Conservation (phyloP, 2,797 vertebrate genomes). For the Meda fulgida region DNA sequence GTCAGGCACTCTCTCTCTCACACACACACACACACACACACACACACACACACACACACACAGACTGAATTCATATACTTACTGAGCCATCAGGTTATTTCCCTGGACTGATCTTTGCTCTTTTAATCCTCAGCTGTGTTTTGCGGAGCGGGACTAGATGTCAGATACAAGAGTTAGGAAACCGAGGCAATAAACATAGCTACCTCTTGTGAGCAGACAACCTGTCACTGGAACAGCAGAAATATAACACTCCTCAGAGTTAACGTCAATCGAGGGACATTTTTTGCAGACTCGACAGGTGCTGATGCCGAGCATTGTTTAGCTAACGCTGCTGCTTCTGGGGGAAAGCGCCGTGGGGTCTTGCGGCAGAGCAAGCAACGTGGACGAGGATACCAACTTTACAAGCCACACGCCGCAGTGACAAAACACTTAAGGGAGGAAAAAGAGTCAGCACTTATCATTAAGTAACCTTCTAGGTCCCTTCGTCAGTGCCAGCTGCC, state of each 20-base stretch:
- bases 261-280: constrained; percentile 30
- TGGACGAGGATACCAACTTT: constrained; percentile 37
- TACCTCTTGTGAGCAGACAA: constrained; percentile 39
- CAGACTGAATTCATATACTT: constrained; percentile 36
- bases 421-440: constrained; percentile 47
- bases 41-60: background rate
- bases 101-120: constrained; percentile 45
- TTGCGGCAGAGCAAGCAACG: background rate
- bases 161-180: constrained; percentile 57
- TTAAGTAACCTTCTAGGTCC: constrained; percentile 48
- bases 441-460: constrained; percentile 52
- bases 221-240: constrained; percentile 55
- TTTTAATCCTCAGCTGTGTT: constrained; percentile 51
- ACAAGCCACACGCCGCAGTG: constrained; percentile 36
- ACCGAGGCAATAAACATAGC: constrained; percentile 24
- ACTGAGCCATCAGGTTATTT: constrained; percentile 50
- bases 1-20: background rate
- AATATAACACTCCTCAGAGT: constrained; percentile 49
- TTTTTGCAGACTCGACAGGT: constrained; percentile 23
- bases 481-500: constrained; percentile 38
- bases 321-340: constrained; percentile 16
- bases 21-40: background rate
- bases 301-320: constrained; percentile 8
- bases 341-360: background rate
- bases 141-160: constrained; percentile 66